Percentiles rank a stretch among this genome's conserved stretches.
Evolutionary conservation across 2,113 vertebrate species (phyloP).

Genomic region (Daubentonia madagascariensis): DNA sequence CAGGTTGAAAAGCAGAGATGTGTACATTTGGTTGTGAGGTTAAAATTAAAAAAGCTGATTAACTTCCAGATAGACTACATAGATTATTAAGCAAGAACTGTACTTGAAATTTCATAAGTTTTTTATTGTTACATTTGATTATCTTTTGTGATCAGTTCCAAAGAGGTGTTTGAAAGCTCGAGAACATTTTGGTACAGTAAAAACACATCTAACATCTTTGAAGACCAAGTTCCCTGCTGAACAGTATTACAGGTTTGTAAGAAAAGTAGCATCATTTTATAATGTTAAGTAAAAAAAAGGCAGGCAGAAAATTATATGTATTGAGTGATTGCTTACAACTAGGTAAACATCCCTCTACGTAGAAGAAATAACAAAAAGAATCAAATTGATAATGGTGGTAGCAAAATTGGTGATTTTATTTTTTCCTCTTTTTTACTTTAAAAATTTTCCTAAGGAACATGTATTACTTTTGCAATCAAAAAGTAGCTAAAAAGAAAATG

Average conservation of each 20-base stretch:
- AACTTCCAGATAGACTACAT: constrained; percentile 46
- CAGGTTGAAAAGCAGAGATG: background rate
- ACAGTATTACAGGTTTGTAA: constrained; percentile 95
- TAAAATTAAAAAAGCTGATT: background rate
- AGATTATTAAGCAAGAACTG: constrained; percentile 42
- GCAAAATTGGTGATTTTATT: background rate
- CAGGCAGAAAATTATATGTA: background rate
- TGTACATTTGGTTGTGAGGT: background rate
- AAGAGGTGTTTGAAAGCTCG: constrained; percentile 93
- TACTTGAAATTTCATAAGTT: background rate
- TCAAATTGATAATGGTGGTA: background rate
- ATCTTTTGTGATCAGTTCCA: constrained; percentile 88
- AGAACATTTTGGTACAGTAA: constrained; percentile 92
- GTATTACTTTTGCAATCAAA: background rate
- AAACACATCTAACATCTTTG: constrained; percentile 91
- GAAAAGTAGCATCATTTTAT: background rate
- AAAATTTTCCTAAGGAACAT: background rate
- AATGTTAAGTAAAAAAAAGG: background rate
- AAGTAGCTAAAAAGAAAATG: background rate
- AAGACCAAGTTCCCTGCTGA: constrained; percentile 96
- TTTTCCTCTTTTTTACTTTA: background rate
- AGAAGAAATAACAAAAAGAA: background rate
- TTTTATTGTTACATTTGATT: constrained; percentile 37
- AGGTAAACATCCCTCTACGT: background rate
- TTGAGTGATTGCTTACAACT: background rate